phyloP scores from a whole-genome alignment of 2,797 vertebrate species.

The Tolypeutes matacus region DNA sequence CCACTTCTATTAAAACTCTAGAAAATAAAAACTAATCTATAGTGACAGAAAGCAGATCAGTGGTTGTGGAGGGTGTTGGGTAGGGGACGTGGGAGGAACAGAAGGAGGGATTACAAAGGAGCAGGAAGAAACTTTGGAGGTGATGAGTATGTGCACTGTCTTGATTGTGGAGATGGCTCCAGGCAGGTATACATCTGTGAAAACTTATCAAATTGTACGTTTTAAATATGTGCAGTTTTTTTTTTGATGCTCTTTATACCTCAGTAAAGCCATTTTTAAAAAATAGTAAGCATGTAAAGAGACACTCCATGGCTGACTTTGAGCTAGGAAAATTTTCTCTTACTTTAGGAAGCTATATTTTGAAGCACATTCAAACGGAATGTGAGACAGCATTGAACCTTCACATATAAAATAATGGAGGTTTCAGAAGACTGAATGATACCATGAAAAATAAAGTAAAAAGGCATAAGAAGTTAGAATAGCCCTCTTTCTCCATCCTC shows the following conservation, averaged over 20 bases:
- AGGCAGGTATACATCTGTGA: neutral
- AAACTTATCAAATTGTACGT: too few species aligned
- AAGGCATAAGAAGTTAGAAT: neutral
- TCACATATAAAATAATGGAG: neutral
- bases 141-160: neutral
- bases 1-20: constrained; percentile 41
- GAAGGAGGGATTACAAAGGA: neutral
- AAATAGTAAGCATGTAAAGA: neutral
- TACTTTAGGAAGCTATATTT: neutral
- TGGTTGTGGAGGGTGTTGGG: neutral
- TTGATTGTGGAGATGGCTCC: neutral
- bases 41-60: constrained; percentile 37
- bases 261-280: neutral
- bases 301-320: neutral
- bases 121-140: neutral
- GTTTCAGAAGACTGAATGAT: neutral
- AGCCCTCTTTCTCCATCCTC: neutral
- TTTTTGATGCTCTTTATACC: neutral
- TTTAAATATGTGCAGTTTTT: neutral
- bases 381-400: constrained; percentile 20
- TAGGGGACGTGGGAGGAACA: neutral
- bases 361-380: neutral
- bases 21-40: neutral
- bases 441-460: constrained; percentile 34
- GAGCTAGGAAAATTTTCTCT: neutral